Conservation (phyloP, 2,888 invertebrate species). For the Cheilosia grossa region DNA sequence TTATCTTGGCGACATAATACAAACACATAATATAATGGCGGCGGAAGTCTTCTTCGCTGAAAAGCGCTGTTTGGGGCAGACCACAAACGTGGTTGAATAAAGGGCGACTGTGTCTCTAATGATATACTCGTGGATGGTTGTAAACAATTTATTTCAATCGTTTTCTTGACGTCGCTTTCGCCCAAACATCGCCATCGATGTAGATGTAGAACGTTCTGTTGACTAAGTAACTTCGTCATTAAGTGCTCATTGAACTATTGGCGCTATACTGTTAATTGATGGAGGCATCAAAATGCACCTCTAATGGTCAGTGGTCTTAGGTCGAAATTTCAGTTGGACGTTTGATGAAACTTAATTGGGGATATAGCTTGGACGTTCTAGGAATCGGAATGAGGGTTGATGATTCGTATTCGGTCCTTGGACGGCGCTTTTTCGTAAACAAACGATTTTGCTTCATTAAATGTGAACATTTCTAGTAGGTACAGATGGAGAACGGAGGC, state of each 20-base stretch:
- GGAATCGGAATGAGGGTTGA: too few relatives aligned
- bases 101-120: background rate
- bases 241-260: conserved; percentile 4
- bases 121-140: background rate
- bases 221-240: background rate
- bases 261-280: background rate
- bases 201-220: background rate
- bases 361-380: too few relatives aligned
- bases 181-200: background rate
- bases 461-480: too few relatives aligned
- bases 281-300: too few relatives aligned
- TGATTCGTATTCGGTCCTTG: too few relatives aligned
- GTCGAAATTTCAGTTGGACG: too few relatives aligned
- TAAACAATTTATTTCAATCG: background rate
- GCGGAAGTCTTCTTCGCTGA: background rate
- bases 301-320: too few relatives aligned
- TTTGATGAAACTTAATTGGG: too few relatives aligned
- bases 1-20: conserved; percentile 5
- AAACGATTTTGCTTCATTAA: too few relatives aligned
- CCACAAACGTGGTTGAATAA: background rate
- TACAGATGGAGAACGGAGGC: too few relatives aligned
- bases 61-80: background rate
- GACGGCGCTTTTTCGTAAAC: too few relatives aligned
- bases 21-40: background rate
- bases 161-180: background rate